Percentiles rank a stretch among this genome's conserved stretches.
These are phyloP conservation scores for Threskiornis aethiopicus DNA, from an alignment of 2,797 vertebrate species.

Conservation along the genomic window DNA sequence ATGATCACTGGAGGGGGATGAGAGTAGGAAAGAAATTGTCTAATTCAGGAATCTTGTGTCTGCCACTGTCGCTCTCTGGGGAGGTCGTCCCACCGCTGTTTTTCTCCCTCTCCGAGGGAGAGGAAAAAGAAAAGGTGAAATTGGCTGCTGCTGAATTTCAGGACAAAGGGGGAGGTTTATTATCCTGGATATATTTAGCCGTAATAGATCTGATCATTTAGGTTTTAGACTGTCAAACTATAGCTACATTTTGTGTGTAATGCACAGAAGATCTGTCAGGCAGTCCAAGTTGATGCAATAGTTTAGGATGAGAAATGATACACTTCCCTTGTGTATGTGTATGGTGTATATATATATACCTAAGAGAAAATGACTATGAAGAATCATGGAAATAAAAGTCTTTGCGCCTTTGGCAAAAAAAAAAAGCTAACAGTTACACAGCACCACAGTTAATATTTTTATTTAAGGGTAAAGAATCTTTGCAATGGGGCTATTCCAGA, in stretches of 20 bases:
- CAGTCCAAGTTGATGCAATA: neutral
- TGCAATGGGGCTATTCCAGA: neutral
- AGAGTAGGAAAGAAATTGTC: neutral
- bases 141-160: neutral
- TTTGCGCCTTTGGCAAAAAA: neutral
- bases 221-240: neutral
- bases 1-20: neutral
- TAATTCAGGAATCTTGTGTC: neutral
- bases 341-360: rapidly evolving
- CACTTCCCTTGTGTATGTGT: neutral
- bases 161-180: neutral
- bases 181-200: neutral
- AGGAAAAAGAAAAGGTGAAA: neutral
- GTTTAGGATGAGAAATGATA: neutral
- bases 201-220: neutral
- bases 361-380: neutral
- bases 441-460: neutral
- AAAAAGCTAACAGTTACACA: neutral
- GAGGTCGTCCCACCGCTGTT: neutral
- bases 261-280: neutral
- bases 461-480: neutral
- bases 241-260: neutral
- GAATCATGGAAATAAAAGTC: neutral
- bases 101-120: neutral
- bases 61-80: neutral